A percentile compares a stretch with the other conserved stretches of the same genome.
Conservation (phyloP, 2,888 invertebrate genomes). For the Dione vanillae region DNA sequence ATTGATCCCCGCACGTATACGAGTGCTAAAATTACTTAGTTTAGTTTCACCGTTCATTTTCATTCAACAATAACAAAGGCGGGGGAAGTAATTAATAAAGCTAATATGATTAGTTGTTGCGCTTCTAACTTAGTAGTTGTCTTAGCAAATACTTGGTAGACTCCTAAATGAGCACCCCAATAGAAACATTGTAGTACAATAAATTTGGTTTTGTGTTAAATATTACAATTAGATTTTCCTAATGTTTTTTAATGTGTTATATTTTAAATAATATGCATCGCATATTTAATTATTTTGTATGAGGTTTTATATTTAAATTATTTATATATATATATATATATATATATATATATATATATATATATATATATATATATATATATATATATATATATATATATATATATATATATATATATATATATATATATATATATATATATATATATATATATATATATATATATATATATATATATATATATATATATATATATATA, state of each 20-base stretch:
- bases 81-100: constrained; percentile 76
- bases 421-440: too few species aligned
- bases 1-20: constrained; percentile 43
- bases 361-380: too few species aligned
- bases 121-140: constrained; percentile 60
- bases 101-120: constrained; percentile 81
- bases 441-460: too few species aligned
- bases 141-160: constrained; percentile 50
- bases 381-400: too few species aligned
- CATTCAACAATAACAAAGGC: constrained; percentile 74
- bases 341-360: too few species aligned
- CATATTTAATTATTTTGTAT: too few species aligned
- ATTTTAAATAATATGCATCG: background rate
- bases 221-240: background rate
- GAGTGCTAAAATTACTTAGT: constrained; percentile 30
- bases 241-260: background rate
- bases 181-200: constrained; percentile 27
- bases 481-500: too few species aligned
- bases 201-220: constrained; percentile 17
- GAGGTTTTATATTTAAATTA: too few species aligned
- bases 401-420: too few species aligned
- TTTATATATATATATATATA: too few species aligned
- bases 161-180: constrained; percentile 45
- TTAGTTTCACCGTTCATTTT: constrained; percentile 70
- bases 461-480: too few species aligned